Conservation (phyloP, 2,888 invertebrate genomes). For the Eupithecia dodoneata region DNA sequence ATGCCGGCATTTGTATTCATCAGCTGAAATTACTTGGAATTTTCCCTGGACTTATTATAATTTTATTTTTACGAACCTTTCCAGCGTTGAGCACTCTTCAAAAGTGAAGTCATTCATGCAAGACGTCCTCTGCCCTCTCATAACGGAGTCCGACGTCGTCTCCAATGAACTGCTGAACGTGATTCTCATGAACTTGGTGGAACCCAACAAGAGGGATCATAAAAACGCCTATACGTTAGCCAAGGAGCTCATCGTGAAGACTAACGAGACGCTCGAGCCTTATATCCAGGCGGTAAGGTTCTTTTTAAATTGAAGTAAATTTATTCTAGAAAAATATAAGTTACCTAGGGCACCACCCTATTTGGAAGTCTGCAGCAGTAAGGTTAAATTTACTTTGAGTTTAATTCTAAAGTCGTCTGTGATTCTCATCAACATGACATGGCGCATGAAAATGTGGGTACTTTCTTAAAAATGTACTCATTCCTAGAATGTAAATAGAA, state of each 20-base stretch:
- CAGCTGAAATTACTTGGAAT: too few species aligned
- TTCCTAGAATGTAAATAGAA: too few species aligned
- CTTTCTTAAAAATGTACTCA: too few species aligned
- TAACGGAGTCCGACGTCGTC: constrained; percentile 97
- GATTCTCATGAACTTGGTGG: constrained; percentile 96
- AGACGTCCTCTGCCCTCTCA: constrained; percentile 96
- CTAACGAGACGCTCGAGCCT: constrained; percentile 95
- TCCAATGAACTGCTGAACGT: constrained; percentile 97
- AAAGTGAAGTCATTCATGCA: constrained; percentile 99
- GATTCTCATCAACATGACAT: constrained; percentile 90
- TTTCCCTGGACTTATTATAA: too few species aligned
- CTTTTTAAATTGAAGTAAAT: background rate
- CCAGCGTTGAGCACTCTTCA: constrained; percentile 96
- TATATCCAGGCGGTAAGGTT: constrained; percentile 95
- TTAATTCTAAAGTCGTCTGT: background rate
- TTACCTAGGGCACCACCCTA: too few species aligned
- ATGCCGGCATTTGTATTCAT: too few species aligned
- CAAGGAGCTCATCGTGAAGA: constrained; percentile 95
- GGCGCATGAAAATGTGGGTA: too few species aligned
- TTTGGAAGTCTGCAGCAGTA: too few species aligned
- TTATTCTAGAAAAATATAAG: too few species aligned
- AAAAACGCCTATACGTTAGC: constrained; percentile 96
- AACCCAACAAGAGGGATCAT: constrained; percentile 94
- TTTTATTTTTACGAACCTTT: constrained; percentile 1
- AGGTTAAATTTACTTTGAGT: background rate